Evolutionary conservation across 2,888 invertebrate genomes (phyloP), one percentile per base, ranked within the genome.

Genomic region (Girardia tigrina): DNA sequence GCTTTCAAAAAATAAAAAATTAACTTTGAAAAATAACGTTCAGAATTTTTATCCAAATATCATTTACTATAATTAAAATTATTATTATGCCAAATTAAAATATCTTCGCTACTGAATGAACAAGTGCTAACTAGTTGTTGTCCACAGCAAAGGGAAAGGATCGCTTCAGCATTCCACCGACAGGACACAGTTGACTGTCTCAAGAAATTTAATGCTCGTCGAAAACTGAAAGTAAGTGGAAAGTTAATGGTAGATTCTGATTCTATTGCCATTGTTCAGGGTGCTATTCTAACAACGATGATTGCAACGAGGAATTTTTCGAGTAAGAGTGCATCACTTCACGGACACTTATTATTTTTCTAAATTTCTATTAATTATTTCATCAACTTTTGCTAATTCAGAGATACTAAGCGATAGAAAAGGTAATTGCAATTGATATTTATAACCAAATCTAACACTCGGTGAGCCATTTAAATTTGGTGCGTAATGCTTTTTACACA

Each of bases 101-200:
- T n/a, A n/a, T n/a, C n/a, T n/a, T n/a, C n/a, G n/a, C n/a, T n/a
- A n/a, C n/a, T n/a, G n/a, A n/a, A n/a, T n/a, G n/a, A n/a, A n/a
- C n/a, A n/a, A n/a, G n/a, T n/a, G n/a, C n/a, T n/a, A 42, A 42
- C 42, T n/a, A 42, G 12, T n/a, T 42, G 12, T 70, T 70, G 12
- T 14, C 81, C 84, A 78, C 87, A 92, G 92, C 95, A 98, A 90
- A 90, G 98, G 82, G 97, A 98, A 87, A 91, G 97, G 83, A 95
- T 99, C 81, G 98, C 98, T 79, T 94, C 97, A 80, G 91, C 94
- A 81, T 94, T 98, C 83, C 98, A 98, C 87, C 90, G 98, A 83
- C 98, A 98, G 88, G 97, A 99, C 87, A 99, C 98, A 79, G 98
- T 98, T 81, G 98, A 99, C 85, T 99, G 98, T 88, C 90, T 98